These are phyloP conservation scores for Mesochorus sp. DNA, from an alignment of 2,888 invertebrate species.

Conservation along the genomic window DNA sequence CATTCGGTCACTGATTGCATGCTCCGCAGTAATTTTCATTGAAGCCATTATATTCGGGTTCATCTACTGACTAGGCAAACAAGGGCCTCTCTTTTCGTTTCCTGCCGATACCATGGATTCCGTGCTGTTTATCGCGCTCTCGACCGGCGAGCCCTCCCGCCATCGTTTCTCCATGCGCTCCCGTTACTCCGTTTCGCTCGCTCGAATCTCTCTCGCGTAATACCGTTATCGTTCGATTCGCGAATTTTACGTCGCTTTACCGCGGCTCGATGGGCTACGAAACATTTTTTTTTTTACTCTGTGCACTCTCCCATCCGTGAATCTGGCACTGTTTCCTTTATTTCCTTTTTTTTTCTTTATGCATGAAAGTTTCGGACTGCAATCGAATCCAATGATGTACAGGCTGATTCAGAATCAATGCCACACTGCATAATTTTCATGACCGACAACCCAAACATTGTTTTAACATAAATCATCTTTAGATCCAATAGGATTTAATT, in stretches of 20 bases:
- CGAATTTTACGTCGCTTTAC: conserved; percentile 49
- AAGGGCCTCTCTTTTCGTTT: conserved; percentile 47
- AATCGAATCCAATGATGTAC: background rate
- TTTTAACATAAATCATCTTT: too few species aligned
- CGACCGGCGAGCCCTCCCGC: conserved; percentile 29
- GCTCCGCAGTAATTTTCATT: conserved; percentile 15
- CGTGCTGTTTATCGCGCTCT: conserved; percentile 47
- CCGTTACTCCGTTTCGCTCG: conserved; percentile 62
- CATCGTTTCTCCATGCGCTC: conserved; percentile 29
- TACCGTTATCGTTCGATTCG: conserved; percentile 54
- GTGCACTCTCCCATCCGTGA: background rate
- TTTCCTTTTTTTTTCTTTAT: background rate
- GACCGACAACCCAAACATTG: too few species aligned
- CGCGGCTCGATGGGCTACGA: background rate
- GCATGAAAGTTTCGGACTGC: background rate
- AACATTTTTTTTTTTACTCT: conserved; percentile 22
- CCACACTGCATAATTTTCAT: too few species aligned
- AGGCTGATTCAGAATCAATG: too few species aligned
- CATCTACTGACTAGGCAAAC: background rate
- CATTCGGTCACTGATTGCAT: background rate
- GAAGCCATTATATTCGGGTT: conserved; percentile 17
- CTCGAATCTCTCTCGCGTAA: conserved; percentile 42
- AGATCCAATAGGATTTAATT: too few species aligned
- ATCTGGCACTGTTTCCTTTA: background rate
- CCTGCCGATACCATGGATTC: conserved; percentile 49